These are phyloP conservation scores for Axinella damicornis DNA, from an alignment of 37 sponge, comb jelly and placozoan genomes.

Conservation along the genomic window DNA sequence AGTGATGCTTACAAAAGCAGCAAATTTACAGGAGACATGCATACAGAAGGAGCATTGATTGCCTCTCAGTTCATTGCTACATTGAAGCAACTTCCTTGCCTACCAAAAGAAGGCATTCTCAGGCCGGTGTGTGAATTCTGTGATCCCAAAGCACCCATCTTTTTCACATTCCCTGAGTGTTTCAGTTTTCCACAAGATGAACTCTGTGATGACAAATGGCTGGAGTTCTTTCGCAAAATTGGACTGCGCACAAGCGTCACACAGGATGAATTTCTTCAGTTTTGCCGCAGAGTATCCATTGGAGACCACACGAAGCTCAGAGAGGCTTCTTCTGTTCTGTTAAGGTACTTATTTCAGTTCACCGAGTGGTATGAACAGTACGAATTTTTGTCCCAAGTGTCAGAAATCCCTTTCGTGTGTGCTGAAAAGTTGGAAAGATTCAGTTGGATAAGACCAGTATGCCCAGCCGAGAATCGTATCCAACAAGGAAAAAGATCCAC, in stretches of 20 bases:
- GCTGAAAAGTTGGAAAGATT: background rate
- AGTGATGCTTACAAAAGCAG: background rate
- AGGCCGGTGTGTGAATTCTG: slow-evolving; percentile 11
- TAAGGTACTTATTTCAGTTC: slow-evolving; percentile 3
- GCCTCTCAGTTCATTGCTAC: background rate
- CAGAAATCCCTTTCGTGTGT: slow-evolving; percentile 28
- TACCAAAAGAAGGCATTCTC: background rate
- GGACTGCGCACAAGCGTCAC: slow-evolving; percentile 12
- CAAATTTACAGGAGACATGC: no score
- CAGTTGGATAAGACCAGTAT: slow-evolving; percentile 1
- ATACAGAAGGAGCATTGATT: no score
- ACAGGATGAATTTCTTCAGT: slow-evolving; percentile 20
- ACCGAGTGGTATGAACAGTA: background rate
- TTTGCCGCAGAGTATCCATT: slow-evolving; percentile 19
- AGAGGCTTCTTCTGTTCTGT: slow-evolving; percentile 6
- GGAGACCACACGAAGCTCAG: background rate
- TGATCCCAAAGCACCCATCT: background rate
- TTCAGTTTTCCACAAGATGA: slow-evolving; percentile 19
- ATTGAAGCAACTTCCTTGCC: background rate
- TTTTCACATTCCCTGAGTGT: background rate
- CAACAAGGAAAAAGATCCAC: background rate
- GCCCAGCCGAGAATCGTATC: background rate
- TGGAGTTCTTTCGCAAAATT: slow-evolving; percentile 21
- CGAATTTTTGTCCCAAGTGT: background rate
- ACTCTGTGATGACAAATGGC: slow-evolving; percentile 7